Evolutionary conservation across 2,888 invertebrate genomes (phyloP).

Genomic region (Pyrocoelia pectoralis): DNA sequence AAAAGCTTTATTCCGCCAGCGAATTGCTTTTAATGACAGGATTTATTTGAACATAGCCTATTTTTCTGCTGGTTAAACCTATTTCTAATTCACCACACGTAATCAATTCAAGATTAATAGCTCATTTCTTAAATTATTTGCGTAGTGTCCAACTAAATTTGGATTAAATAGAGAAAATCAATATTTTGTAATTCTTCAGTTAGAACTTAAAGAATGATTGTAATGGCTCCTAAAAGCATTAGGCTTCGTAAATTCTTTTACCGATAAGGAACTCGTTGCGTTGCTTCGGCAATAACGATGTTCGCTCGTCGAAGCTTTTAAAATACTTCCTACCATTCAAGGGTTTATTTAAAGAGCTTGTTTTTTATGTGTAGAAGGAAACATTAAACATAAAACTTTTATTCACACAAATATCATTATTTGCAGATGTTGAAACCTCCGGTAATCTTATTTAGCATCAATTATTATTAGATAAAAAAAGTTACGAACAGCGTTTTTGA

Average conservation of each 20-base stretch:
- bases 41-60: too few relatives aligned
- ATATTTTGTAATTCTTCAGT: conserved; percentile 10
- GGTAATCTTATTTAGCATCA: too few relatives aligned
- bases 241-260: conserved; percentile 26
- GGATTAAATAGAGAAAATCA: too few relatives aligned
- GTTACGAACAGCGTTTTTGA: too few relatives aligned
- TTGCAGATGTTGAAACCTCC: neutral
- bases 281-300: conserved; percentile 28
- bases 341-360: conserved; percentile 14
- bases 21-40: too few relatives aligned
- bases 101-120: too few relatives aligned
- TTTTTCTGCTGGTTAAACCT: too few relatives aligned
- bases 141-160: too few relatives aligned
- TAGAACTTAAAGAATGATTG: conserved; percentile 28
- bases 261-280: conserved; percentile 21
- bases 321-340: conserved; percentile 13
- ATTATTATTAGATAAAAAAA: too few relatives aligned
- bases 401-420: neutral
- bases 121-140: too few relatives aligned
- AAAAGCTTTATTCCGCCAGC: too few relatives aligned
- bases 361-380: conserved; percentile 9
- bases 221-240: conserved; percentile 33
- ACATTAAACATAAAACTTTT: conserved; percentile 6
- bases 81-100: too few relatives aligned
- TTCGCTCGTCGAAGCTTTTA: conserved; percentile 26